These are phyloP conservation scores for Buathra laborator DNA, from an alignment of 2,888 invertebrate genomes.

Conservation along the genomic window DNA sequence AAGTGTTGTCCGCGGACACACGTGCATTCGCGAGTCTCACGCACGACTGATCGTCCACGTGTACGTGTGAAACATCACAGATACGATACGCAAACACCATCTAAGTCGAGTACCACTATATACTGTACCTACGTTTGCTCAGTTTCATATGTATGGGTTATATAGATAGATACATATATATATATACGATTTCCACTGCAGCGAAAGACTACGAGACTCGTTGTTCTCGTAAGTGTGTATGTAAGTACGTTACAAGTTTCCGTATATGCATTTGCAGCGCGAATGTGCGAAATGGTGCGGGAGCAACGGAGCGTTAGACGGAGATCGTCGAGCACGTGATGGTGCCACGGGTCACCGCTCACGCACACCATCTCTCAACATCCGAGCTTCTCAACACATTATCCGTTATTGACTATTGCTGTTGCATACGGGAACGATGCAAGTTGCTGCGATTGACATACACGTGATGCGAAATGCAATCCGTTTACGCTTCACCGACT, in stretches of 20 bases:
- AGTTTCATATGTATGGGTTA: not conserved
- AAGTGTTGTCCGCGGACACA: slow-evolving; percentile 26
- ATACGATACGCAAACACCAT: not conserved
- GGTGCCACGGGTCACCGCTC: not conserved
- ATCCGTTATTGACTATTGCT: not conserved
- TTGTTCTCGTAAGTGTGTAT: too few species aligned
- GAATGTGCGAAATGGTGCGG: too few species aligned
- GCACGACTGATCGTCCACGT: not conserved
- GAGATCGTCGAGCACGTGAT: not conserved
- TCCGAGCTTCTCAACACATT: not conserved
- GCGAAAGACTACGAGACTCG: too few species aligned
- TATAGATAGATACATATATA: too few species aligned
- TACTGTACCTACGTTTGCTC: not conserved
- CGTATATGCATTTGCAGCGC: too few species aligned
- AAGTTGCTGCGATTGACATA: not conserved
- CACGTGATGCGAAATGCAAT: not conserved
- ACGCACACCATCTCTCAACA: not conserved
- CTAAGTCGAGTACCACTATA: not conserved
- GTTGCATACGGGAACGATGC: not conserved
- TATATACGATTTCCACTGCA: too few species aligned
- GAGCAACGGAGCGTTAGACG: too few species aligned
- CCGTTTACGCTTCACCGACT: not conserved
- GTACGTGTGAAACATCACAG: not conserved
- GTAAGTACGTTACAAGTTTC: too few species aligned
- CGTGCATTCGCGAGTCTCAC: slow-evolving; percentile 6